Base-by-base conservation (phyloP, 2,113 vertebrate species). In the Helogale parvula region DNA sequence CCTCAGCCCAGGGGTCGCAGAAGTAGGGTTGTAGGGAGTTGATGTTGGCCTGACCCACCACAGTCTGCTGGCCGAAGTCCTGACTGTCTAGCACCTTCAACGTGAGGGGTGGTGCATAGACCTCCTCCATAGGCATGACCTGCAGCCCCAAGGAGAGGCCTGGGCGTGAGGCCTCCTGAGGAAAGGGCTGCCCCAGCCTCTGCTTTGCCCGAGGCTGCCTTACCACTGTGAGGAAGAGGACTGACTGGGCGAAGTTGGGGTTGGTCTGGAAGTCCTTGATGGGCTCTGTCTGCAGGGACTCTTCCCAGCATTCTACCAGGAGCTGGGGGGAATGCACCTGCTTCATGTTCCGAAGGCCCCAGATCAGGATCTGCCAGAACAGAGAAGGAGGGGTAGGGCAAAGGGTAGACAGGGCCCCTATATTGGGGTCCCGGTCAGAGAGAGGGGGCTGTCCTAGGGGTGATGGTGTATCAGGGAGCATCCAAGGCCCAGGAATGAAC, bases 331-430 rank as follows among this genome's bases (percentile, higher is more conserved):
- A 97, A 4, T 10, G 74, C 60, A 93, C 97, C 0, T 60, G 82
- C 0, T 84, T 97, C 95, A 99, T 96, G 88, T 98, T 98, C 17
- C 99, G 98, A 63, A 99, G 98, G 47, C 99, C 99, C 99, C 99
- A 98, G 5, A 98, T 98, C 95, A 99, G 97, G 41, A 99, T 94
- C 99, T 99, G 89, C 35, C 23, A 23, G 86, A 19, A 77, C 1
- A 35, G 57, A 27, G 72, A 21, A 23, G 50, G 10, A 0, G 17
- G 10, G 10, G 5, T 3, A 2, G 23, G 7, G 0, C 2, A 0
- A 7, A 23, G 21, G 29, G 12, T 12, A 54, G 65, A 21, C 2
- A 3, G 41, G 0, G 0, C n/a, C 19, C 84, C 19, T 60, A 71
- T 3, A 8, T 25, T 0, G 25, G 66, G 35, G 15, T 38, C 33